Base-by-base conservation (phyloP, 1,140 invertebrate species). In the Penaeus chinensis region DNA sequence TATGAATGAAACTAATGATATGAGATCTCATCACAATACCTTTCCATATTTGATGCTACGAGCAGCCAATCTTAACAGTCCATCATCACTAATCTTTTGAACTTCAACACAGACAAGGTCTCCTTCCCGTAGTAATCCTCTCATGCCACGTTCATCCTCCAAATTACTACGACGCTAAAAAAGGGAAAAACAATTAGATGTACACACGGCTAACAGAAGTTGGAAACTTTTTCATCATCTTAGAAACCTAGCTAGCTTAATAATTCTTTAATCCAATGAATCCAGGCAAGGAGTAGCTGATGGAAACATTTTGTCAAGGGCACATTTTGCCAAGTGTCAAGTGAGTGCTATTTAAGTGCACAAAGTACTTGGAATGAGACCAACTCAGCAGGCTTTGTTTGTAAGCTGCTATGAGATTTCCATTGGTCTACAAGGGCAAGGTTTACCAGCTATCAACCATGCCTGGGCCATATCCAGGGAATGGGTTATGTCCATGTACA, bases 51-150 rank as follows among this genome's bases (percentile, higher is more conserved):
- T 99, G 69, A 99, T 94, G 93, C 96, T 99, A 92, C 99, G 94
- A 0, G 98, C 99, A 91, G 99, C 98, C 27, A 99, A 93, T 0
- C 97, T 98, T 5, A 99, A 92, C 10, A 96, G 95, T 27, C 98
- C 98, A 93, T 99, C 98, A 63, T 95, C 94, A 92, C 96, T 98
- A 27, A 98, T 95, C 92, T 95, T 97, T 92, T 99, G 97, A 0
- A 99, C 98, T 94, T 99, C 98, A 19, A 98, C 98, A 93, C 97
- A 99, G 63, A 99, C 98, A 0, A 99, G 93, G 93, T 99, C 99
- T 37, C 98, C 98, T 93, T 99, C 98, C 92, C 96, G 95, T 22
- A 99, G 92, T 93, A 98, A 98, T 71, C 96, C 95, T 83, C 98
- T 94, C 99, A 99, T 99, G 93, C 97, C 96, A 91, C 98, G 95